phyloP scores from a whole-genome alignment of 2,888 invertebrate genomes.

The Eurois occulta region DNA sequence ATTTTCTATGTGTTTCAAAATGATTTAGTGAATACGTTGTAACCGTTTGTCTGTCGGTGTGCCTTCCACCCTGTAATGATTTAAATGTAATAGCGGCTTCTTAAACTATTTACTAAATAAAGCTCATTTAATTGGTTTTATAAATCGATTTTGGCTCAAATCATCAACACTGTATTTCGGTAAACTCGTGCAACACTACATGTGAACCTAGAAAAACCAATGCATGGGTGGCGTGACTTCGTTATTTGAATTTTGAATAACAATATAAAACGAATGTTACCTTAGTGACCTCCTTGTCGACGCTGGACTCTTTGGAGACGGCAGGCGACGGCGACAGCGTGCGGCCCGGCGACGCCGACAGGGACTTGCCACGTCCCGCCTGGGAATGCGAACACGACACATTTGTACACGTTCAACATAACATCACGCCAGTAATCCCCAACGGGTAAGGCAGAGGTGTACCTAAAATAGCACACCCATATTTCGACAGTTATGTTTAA shows the following conservation, averaged over 20 bases:
- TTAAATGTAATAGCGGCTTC: background rate
- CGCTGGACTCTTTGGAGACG: slow-evolving; percentile 75
- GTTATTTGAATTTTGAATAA: background rate
- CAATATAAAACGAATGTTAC: slow-evolving; percentile 55
- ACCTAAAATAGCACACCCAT: too few relatives aligned
- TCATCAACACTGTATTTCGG: background rate
- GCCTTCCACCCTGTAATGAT: too few relatives aligned
- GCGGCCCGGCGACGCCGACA: slow-evolving; percentile 84
- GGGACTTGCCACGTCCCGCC: slow-evolving; percentile 73
- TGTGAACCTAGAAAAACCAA: background rate
- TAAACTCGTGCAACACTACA: background rate
- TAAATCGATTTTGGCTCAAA: background rate
- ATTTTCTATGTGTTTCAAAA: too few relatives aligned
- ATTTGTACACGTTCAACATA: background rate
- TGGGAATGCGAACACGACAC: slow-evolving; percentile 20
- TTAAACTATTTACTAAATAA: background rate
- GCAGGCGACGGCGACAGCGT: slow-evolving; percentile 89
- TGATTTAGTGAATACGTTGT: too few relatives aligned
- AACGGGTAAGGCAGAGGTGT: too few relatives aligned
- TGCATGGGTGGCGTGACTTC: background rate
- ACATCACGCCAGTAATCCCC: too few relatives aligned
- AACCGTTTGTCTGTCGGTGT: too few relatives aligned
- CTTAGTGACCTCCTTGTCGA: slow-evolving; percentile 76
- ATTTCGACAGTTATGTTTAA: too few relatives aligned
- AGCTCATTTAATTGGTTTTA: background rate